Conservation (phyloP, 2,888 invertebrate species). For the Amblyjoppa fuscipennis region DNA sequence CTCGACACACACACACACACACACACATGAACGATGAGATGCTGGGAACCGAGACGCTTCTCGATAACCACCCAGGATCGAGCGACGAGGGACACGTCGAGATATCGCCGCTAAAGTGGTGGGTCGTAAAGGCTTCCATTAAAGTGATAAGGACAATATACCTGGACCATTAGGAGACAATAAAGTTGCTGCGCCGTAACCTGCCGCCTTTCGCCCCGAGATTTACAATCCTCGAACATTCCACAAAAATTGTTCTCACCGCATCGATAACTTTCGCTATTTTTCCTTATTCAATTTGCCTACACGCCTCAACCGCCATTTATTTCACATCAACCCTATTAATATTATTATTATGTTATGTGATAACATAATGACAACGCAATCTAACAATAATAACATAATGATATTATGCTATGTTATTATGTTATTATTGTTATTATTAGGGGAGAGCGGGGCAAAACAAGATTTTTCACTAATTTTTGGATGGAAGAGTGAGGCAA, state of each 20-base stretch:
- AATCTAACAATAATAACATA: too few relatives aligned
- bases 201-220: neutral
- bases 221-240: neutral
- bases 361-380: too few relatives aligned
- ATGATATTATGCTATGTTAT: too few relatives aligned
- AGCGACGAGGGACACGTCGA: conserved; percentile 56
- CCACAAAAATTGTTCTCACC: neutral
- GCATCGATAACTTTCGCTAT: neutral
- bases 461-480: too few relatives aligned
- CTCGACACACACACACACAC: neutral
- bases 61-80: conserved; percentile 74
- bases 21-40: conserved; percentile 1
- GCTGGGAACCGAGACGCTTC: conserved; percentile 17
- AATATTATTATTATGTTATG: neutral
- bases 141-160: conserved; percentile 72
- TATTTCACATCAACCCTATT: neutral
- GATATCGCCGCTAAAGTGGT: conserved; percentile 74
- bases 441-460: too few relatives aligned
- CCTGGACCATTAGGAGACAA: conserved; percentile 22
- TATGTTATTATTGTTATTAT: too few relatives aligned
- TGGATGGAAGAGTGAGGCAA: too few relatives aligned
- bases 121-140: conserved; percentile 75
- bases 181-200: conserved; percentile 4
- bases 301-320: neutral
- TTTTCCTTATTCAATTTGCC: conserved; percentile 8